Base-by-base conservation (phyloP, 2,888 invertebrate species). In the Mongoloraphidia duomilia region DNA sequence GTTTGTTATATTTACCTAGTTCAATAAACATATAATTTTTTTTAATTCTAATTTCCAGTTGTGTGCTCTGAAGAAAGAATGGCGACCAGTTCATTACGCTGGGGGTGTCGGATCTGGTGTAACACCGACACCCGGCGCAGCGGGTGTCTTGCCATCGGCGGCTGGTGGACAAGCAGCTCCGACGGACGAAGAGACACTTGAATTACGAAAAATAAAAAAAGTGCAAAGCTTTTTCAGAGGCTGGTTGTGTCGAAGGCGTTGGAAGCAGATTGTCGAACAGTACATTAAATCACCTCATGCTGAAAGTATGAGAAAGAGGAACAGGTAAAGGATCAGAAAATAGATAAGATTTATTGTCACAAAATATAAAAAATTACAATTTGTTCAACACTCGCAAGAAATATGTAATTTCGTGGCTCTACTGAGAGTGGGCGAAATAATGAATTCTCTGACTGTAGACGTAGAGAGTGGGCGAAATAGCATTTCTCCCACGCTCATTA, bases 211-310 rank as follows among this genome's bases (percentile, higher is more conserved):
- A 70, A 91, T 93, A 56, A 91, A 91, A 67, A 84, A 84, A 70
- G 82, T 83, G 13, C 83, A 93, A 73, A 91, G 91, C 63, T 92
- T 93, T 70, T 92, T 93, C 70, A 77, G 92, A 8, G 93, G 93
- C 10, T 93, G 93, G 93, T 67, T 93, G 49, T 93, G 92, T 64
- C 76, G 93, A 10, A 73, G 92, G 9, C 74, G 92, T 40, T 93
- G 93, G 93, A 93, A 93, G 66, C 91, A 91, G 65, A 93, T 93
- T 49, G 92, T 93, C 13, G 91, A 92, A 59, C 87, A 92, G 64
- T 93, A 93, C 66, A 93, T 93, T 62, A 88, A 89, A 64, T 91
- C 90, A 52, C 92, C 92, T 0, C 92, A 93, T 63, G 92, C 92
- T 0, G 91, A 92, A 65, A 91, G 87, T 63, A 91, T 93, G 91